Base-by-base conservation (phyloP, 2,797 vertebrate species). In the Artibeus jamaicensis region DNA sequence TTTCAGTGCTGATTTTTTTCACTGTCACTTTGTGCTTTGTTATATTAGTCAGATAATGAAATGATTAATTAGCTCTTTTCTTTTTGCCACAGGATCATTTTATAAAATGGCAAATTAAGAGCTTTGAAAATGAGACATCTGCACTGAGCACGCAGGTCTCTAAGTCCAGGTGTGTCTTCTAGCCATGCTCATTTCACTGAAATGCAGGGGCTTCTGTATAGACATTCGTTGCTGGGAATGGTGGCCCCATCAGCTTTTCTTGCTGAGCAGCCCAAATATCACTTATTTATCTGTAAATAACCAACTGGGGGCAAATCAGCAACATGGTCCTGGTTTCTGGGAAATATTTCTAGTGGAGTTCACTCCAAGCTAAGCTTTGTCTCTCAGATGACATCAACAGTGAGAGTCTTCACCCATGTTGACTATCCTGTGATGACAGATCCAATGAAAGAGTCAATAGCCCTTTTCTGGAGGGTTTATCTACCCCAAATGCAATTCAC, bases 21-120 rank as follows among this genome's bases (percentile, higher is more conserved):
- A 94, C 96, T 77, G 44, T 93, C 83, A 74, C 96, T 97, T 94
- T 95, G 89, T 97, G 91, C 94, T 96, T 62, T 97, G 85, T 97
- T 97, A 0, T 89, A 97, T 86, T 91, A 97, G 95, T 93, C 95
- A 97, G 59, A 94, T 97, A 97, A 97, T 89, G 73, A 96, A 95
- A 97, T 97, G 65, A 93, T 98, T 98, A 96, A 97, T 97, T 98
- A 97, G 95, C 92, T 94, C 79, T 89, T 96, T 89, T 88, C 71
- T 62, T 90, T 86, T 87, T 76, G 70, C 82, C 88, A 88, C 85
- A 86, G 50, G 76, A 94, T 94, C 32, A 57, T 97, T 98, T 97
- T 95, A 96, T 96, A 96, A 98, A 97, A 96, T 50, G 94, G 96
- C 96, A 97, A 95, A 96, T 96, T 97, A 94, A 90, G 44, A 97